These are phyloP conservation scores for Harpalus rubripes DNA, from an alignment of 2,888 invertebrate species.

Conservation along the genomic window DNA sequence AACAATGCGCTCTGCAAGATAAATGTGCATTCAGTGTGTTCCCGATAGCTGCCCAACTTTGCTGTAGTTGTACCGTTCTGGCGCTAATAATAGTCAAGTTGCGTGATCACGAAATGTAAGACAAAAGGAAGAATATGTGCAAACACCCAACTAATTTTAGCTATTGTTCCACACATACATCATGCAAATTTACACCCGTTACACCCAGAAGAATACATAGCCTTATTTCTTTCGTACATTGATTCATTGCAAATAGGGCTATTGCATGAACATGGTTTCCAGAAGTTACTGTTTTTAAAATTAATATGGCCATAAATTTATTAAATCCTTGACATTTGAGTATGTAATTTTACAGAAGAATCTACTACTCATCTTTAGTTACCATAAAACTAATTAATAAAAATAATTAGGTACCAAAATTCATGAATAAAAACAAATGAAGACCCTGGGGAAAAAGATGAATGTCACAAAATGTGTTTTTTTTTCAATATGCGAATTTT, in stretches of 20 bases:
- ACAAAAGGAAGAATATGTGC: conserved; percentile 38
- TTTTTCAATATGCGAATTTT: no score
- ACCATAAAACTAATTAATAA: no score
- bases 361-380: no score
- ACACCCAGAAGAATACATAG: conserved; percentile 12
- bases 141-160: conserved; percentile 39
- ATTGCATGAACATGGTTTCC: not conserved
- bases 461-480: no score
- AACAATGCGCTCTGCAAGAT: conserved; percentile 24
- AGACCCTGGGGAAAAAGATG: no score
- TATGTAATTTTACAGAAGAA: no score
- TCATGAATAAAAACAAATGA: no score
- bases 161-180: conserved; percentile 14
- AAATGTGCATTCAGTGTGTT: conserved; percentile 40
- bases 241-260: not conserved
- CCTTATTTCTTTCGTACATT: not conserved
- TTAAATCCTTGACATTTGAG: no score
- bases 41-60: conserved; percentile 27
- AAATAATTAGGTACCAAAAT: no score
- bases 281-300: not conserved
- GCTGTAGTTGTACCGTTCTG: not conserved
- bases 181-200: conserved; percentile 24
- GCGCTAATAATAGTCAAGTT: conserved; percentile 28
- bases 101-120: conserved; percentile 41
- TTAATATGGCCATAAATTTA: no score